Base-by-base conservation (phyloP, 2,888 invertebrate species). In the Sisyra terminalis region DNA sequence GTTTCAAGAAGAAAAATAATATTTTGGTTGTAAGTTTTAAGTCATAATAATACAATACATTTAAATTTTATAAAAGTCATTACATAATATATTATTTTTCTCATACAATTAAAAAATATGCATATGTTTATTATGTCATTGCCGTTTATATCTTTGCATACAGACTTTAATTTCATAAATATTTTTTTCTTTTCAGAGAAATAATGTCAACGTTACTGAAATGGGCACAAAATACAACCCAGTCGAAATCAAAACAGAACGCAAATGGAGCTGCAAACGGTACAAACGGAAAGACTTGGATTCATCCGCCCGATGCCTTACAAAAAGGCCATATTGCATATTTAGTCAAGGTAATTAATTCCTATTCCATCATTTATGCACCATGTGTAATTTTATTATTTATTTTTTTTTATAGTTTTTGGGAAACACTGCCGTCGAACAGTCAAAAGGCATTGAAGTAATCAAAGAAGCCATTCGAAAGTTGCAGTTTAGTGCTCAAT, bases 381-480 rank as follows among this genome's bases (percentile, higher is more conserved):
- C 11, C 13, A 13, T 32, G 9, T 37, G 40, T 15, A 6, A 32
- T 6, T 32, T n/a, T 13, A 9, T 32, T 13, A 9, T 11, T 13
- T 3, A 32, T 6, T 32, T 46, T 48, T 46, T 47, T 48, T 61
- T 64, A 51, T 68, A 87, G 84, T 93, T 92, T 73, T 75, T 93
- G 61, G 97, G 97, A 53, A 87, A 86, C 58, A 88, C 88, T 40
- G 84, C 86, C 56, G 97, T 97, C 42, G 90, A 93, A 53, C 86
- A 90, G 64, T 87, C 96, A 16, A 96, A 97, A 68, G 97, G 97
- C 50, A 94, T 93, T 52, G 93, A 96, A 60, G 89, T 96, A 36
- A 93, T 97, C 6, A 93, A 93, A 63, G 96, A 96, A 59, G 94
- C 94, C 42, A 96, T 97, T 55, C 78, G 92, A 54, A 93, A 94